phyloP scores from a whole-genome alignment of 2,888 invertebrate species.

The Petrophora chlorosata region DNA sequence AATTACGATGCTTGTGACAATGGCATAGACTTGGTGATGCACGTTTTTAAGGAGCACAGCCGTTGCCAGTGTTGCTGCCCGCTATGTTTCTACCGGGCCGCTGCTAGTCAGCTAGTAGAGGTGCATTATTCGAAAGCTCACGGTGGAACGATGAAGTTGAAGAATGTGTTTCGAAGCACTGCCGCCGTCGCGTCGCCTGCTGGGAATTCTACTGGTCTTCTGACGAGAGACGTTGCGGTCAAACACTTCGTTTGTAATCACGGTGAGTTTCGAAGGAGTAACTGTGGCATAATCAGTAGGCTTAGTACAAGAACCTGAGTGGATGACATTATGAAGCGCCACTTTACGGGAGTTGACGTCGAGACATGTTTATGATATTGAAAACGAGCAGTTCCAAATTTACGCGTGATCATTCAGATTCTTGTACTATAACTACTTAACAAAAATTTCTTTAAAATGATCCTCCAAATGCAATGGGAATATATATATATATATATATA shows the following conservation, averaged over 20 bases:
- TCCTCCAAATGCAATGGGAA: no score
- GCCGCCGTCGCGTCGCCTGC: slow-evolving; percentile 35
- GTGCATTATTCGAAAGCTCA: slow-evolving; percentile 81
- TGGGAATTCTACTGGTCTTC: slow-evolving; percentile 36
- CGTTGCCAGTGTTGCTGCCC: slow-evolving; percentile 85
- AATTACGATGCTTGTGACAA: slow-evolving; percentile 62
- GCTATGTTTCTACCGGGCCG: slow-evolving; percentile 87
- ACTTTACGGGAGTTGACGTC: no score
- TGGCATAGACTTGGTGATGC: slow-evolving; percentile 76
- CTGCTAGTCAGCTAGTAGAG: slow-evolving; percentile 83
- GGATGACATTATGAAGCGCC: no score
- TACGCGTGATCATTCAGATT: no score
- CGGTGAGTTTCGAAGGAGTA: slow-evolving; percentile 43
- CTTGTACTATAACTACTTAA: no score
- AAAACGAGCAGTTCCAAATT: no score
- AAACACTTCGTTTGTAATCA: slow-evolving; percentile 60
- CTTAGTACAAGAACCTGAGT: no score
- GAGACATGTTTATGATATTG: no score
- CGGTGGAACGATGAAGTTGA: slow-evolving; percentile 32
- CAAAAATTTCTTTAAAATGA: no score
- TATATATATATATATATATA: no score
- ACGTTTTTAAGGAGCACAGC: slow-evolving; percentile 85
- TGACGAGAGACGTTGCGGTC: slow-evolving; percentile 64
- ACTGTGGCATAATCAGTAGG: no score
- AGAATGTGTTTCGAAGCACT: slow-evolving; percentile 47